Conservation (phyloP, 2,797 vertebrate genomes). For the Netta rufina region DNA sequence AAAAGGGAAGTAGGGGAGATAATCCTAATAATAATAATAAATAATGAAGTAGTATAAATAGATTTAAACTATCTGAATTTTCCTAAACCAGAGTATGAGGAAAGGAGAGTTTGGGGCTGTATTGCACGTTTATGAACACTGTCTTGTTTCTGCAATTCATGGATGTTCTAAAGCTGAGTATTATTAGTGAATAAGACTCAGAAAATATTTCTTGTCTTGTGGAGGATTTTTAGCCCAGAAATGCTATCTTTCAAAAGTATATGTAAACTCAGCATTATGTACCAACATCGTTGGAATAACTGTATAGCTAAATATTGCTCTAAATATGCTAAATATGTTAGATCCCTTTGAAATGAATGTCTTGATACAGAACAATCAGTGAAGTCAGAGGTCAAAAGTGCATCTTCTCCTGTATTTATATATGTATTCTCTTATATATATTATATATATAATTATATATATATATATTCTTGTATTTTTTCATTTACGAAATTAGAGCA, state of each 20-base stretch:
- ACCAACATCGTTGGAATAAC: not conserved
- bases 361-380: not conserved
- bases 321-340: not conserved
- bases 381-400: not conserved
- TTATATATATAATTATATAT: no score
- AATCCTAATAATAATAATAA: not conserved
- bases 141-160: accelerated
- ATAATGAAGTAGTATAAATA: not conserved
- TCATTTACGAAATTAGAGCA: not conserved
- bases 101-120: not conserved
- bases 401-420: not conserved
- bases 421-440: no score
- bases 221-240: not conserved
- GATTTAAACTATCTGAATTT: not conserved
- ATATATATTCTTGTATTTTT: not conserved
- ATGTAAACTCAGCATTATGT: not conserved
- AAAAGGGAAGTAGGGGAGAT: not conserved
- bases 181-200: not conserved
- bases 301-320: accelerated
- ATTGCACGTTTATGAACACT: not conserved
- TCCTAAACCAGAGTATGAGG: not conserved
- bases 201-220: not conserved
- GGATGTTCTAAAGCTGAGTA: not conserved
- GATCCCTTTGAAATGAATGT: not conserved
- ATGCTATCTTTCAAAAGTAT: not conserved